Evolutionary conservation across 2,113 vertebrate species (phyloP).

Genomic region (Anoura caudifer): DNA sequence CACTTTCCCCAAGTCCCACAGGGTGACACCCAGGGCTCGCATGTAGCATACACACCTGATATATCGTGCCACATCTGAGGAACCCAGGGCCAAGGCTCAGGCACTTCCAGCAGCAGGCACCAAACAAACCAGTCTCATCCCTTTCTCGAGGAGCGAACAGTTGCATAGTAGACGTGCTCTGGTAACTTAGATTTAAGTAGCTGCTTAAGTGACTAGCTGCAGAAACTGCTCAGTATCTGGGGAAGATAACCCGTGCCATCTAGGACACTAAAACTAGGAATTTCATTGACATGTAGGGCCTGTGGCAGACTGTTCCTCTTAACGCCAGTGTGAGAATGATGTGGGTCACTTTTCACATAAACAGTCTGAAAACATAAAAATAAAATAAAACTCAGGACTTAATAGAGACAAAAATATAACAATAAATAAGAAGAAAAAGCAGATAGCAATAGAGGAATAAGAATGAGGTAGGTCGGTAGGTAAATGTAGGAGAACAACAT

Average conservation of each 20-base stretch:
- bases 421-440: neutral
- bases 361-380: neutral
- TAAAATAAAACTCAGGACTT: neutral
- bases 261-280: neutral
- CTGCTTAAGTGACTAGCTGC: neutral
- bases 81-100: neutral
- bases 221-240: neutral
- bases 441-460: neutral
- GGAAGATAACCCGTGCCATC: neutral
- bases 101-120: neutral
- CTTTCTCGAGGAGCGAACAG: neutral
- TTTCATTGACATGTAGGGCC: neutral
- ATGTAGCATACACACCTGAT: neutral
- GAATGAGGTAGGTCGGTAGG: neutral
- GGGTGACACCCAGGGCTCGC: neutral
- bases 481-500: fast-evolving
- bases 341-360: neutral
- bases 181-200: neutral
- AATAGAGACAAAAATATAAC: neutral
- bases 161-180: neutral
- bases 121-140: neutral
- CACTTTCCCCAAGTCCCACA: neutral
- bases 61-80: fast-evolving
- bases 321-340: neutral
- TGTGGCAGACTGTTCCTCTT: neutral